Evolutionary conservation across 35 echinoderm and acorn worm genomes (phyloP), one percentile per base, ranked within the genome.

Genomic region (Nesometra sesokonis): DNA sequence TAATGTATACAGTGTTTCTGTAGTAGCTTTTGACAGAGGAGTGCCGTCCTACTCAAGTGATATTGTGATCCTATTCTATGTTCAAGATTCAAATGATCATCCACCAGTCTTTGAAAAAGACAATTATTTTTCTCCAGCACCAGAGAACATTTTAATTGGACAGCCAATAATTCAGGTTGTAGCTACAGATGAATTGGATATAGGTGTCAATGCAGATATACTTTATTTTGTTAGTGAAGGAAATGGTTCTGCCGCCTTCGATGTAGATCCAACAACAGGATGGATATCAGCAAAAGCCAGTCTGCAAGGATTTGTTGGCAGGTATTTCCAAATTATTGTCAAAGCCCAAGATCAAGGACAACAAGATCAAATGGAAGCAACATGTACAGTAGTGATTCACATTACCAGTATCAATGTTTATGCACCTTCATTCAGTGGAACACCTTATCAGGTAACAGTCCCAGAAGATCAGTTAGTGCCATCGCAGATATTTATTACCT

Each of bases 191-290:
- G 36, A 85, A 47, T 33, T 86, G 0, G 96, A 99, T 40, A 77
- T 91, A 33, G 96, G 96, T 32, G 30, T 78, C 30, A 99, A 99
- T 90, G 96, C 92, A 46, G 84, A 89, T 32, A 91, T 99, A 57
- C 52, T 77, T 17, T 99, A 99, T 84, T 88, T 87, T 19, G 90
- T 94, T 30, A 43, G 88, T 57, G 88, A 47, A 47, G 96, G 96
- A 32, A 99, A 99, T 31, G 96, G 92, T 11, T 91, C 90, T 30
- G 46, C 90, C 27, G 57, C 80, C 21, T 99, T 99, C 78, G 87
- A 89, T 19, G 79, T 99, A 5, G 93, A 94, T 46, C 47, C 78
- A 52, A 77, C 88, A 31, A 86, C 89, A 57, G 96, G 96, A 32
- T 93, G 84, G 88, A 82, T 99, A 0, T 77, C 35, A 29, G 47